A percentile compares a stretch with the other conserved stretches of the same genome.
Conservation (phyloP, 2,888 invertebrate species). For the Corythucha ciliata region DNA sequence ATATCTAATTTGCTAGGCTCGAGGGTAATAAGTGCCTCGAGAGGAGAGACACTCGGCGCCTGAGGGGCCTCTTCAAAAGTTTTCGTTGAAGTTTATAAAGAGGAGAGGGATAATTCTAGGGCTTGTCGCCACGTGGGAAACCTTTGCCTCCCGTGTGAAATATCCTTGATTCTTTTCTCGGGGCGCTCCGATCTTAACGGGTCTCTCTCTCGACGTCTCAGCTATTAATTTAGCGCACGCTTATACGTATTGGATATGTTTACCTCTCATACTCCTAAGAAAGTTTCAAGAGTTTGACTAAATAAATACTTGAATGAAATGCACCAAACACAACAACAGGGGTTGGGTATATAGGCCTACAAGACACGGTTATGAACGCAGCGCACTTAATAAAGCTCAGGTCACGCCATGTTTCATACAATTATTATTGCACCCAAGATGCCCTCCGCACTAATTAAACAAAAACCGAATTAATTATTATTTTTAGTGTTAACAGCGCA, state of each 20-base stretch:
- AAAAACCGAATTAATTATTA: too few species aligned
- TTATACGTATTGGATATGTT: too few species aligned
- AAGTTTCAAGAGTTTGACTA: not conserved
- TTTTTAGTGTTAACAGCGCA: too few species aligned
- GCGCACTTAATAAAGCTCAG: too few species aligned
- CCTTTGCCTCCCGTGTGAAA: not conserved
- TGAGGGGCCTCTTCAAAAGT: too few species aligned
- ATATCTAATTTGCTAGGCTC: not conserved
- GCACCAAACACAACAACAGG: not conserved
- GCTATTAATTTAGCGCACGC: conserved; percentile 6
- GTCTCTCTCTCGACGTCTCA: not conserved
- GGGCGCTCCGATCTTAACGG: too few species aligned
- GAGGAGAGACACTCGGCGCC: conserved; percentile 1
- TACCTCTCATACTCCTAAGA: too few species aligned
- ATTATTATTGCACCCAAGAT: conserved; percentile 1
- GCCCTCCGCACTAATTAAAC: not conserved
- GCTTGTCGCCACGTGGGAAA: conserved; percentile 4
- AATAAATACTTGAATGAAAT: not conserved
- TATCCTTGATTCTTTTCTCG: too few species aligned
- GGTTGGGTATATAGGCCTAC: not conserved
- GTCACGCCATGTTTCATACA: too few species aligned
- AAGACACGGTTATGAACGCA: too few species aligned
- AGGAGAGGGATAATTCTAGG: not conserved
- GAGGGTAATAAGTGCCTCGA: not conserved
- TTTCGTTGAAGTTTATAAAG: too few species aligned